phyloP scores from a whole-genome alignment of 1,140 invertebrate species.

The Aphaenogaster ashmeadi region DNA sequence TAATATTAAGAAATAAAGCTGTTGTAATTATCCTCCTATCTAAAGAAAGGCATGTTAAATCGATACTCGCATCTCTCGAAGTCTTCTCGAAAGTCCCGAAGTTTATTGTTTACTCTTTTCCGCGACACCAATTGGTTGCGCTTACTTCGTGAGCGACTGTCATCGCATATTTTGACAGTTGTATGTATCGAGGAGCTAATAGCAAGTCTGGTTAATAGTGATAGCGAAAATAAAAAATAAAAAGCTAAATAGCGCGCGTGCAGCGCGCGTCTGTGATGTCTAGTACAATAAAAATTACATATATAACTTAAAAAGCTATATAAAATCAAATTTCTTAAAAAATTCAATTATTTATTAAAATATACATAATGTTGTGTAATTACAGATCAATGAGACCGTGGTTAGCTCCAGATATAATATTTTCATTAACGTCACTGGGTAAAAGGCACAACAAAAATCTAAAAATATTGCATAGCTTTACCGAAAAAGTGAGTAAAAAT shows the following conservation, averaged over 20 bases:
- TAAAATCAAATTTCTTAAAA: background rate
- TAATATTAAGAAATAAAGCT: background rate
- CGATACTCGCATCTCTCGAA: no score
- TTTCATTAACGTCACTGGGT: slow-evolving; percentile 85
- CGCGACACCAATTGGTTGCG: no score
- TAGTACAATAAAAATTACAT: background rate
- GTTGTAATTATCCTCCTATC: background rate
- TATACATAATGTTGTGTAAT: background rate
- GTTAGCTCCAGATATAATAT: slow-evolving; percentile 88
- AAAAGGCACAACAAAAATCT: slow-evolving; percentile 88
- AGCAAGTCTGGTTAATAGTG: no score
- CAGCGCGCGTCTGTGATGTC: no score
- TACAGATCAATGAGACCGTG: slow-evolving; percentile 89
- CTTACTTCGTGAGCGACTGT: no score
- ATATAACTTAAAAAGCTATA: background rate
- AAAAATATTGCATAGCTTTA: slow-evolving; percentile 91
- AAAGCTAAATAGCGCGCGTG: no score
- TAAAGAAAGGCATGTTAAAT: no score
- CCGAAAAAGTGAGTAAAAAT: slow-evolving; percentile 87
- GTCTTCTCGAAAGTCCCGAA: no score
- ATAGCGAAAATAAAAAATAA: no score
- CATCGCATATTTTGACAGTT: no score
- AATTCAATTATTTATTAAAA: background rate
- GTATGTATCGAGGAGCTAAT: no score
- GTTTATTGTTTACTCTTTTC: no score